Evolutionary conservation across 2,113 vertebrate species (phyloP), one percentile per base, ranked within the genome.

Genomic region (Siphamia tubifer): DNA sequence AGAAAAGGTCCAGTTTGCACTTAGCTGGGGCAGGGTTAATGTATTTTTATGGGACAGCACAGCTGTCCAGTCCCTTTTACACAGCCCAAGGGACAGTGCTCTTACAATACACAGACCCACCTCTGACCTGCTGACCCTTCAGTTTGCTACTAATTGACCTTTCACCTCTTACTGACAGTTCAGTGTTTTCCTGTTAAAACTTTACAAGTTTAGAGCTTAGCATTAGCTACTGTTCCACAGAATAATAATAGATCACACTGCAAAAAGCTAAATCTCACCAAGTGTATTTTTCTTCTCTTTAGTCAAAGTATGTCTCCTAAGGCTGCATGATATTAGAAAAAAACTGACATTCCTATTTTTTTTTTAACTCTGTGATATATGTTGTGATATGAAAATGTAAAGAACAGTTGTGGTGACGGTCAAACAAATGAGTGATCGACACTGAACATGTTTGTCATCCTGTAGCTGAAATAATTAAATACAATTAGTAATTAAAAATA

Each of bases 11-110:
- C 52, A 68, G 62, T 64, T 69, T 60, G 53, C 71, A 74, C 71
- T 77, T 13, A 60, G 52, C 34, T 36, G 36, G 27, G 49, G 30
- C 38, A 55, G 55, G 8, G 61, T 81, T 85, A 75, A 80, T 76
- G 81, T 67, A n/a, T 61, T 65, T 86, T 85, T 68, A 86, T 40
- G 43, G 49, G 44, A 31, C 45, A 42, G 68, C 73, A 69, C 87
- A 90, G 87, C 86, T 89, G 87, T 82, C 57, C 21, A 12, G 42
- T 51, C 55, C 72, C 40, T 68, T 15, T 84, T 71, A 83, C 68
- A 71, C 68, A 71, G 17, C 87, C 82, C 81, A 79, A 45, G 87
- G 77, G 85, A 87, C 40, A 8, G 31, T 23, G 61, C 65, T 78
- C 54, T 79, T 72, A 83, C 70, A 75, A 86, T 56, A 77, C 74